Conservation (phyloP, 2,113 vertebrate species). For the Fukomys damarensis region DNA sequence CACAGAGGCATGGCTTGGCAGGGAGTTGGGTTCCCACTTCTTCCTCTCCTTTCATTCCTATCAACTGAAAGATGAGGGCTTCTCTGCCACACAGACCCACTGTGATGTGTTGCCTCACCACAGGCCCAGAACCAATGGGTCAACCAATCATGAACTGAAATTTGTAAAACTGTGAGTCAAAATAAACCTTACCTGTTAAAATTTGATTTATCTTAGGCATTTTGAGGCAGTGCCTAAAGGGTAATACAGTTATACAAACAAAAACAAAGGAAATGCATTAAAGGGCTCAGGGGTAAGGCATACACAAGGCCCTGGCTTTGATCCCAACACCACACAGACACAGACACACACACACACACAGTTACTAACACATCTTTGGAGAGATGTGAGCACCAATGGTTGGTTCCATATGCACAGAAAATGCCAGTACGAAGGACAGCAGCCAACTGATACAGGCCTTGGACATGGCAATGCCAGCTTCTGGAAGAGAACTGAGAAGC, state of each 20-base stretch:
- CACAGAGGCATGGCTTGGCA: not conserved
- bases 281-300: not conserved
- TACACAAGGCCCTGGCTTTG: not conserved
- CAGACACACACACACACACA: not conserved
- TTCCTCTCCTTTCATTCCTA: not conserved
- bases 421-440: not conserved
- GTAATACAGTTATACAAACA: not conserved
- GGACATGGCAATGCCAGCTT: not conserved
- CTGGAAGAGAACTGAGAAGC: too few species aligned
- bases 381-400: not conserved
- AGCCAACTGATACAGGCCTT: not conserved
- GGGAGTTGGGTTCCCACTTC: rapidly evolving
- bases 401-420: not conserved
- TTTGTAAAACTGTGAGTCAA: not conserved
- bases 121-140: not conserved
- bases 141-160: not conserved
- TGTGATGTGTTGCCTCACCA: not conserved
- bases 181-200: not conserved
- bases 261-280: not conserved
- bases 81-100: too few species aligned
- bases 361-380: not conserved
- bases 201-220: not conserved
- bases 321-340: not conserved
- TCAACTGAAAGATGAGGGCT: not conserved
- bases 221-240: not conserved